Base-by-base conservation (phyloP, 2,113 vertebrate species). In the Brachypteracias leptosomus region DNA sequence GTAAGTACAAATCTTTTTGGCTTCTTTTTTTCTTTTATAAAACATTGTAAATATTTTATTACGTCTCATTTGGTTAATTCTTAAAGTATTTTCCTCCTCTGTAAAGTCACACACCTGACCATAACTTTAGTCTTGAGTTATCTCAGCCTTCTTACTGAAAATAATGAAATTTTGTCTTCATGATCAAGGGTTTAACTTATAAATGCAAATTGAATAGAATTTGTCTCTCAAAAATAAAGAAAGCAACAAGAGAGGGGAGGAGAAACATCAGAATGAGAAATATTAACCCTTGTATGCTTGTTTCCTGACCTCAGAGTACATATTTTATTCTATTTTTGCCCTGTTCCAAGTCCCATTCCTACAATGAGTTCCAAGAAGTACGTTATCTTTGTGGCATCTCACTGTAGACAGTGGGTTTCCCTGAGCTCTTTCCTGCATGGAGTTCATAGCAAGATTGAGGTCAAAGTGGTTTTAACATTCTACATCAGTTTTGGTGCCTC, bases 1-100 rank as follows among this genome's bases (percentile, higher is more conserved):
- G 99, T 99, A 98, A 98, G 99, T 98, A 94, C 95, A 97, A 97
- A 96, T 93, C 28, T 86, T 93, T 93, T 67, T 67, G 58, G 9
- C 7, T 0, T 78, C 54, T 76, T 70, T 81, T 84, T 63, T 40
- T 11, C 6, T 72, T 79, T 91, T 91, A 72, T 92, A 76, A 92
- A 93, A 76, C n/a, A 59, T 63, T 71, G 46, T 95, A 81, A 96
- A 96, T 97, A 91, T 97, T 97, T 97, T 79, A 96, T 95, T 85
- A 67, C 82, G 13, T 58, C 24, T 81, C 63, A 89, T 65, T 89
- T 57, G 94, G 85, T 85, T 96, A 90, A 96, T 93, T 94, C 79
- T 93, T 85, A 52, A 93, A 79, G 58, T 73, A 61, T 85, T 84
- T 88, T 91, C 29, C 35, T 94, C 4, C 36, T 80, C 15, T 76